Percentiles rank a stretch among this genome's conserved stretches.
Evolutionary conservation across 2,113 vertebrate genomes (phyloP).

Genomic region (Tachysurus vachellii): DNA sequence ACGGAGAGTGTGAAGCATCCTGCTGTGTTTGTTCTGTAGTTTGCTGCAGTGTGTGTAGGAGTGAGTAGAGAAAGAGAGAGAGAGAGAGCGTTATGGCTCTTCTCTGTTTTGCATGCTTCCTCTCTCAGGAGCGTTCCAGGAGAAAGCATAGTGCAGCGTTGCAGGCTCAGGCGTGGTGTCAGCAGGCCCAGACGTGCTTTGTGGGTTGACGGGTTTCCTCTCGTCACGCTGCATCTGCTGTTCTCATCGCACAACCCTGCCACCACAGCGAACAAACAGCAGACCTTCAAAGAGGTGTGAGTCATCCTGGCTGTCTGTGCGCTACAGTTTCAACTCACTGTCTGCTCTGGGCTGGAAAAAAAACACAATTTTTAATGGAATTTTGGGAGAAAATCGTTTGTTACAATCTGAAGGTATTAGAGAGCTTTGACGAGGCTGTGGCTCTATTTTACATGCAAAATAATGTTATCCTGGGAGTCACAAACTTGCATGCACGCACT

Average conservation of each 20-base stretch:
- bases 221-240: slow-evolving; percentile 19
- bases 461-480: not conserved
- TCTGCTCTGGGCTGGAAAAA: not conserved
- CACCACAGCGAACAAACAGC: slow-evolving; percentile 24
- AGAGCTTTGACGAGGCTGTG: not conserved
- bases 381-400: not conserved
- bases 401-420: not conserved
- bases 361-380: not conserved
- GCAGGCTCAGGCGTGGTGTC: slow-evolving; percentile 3
- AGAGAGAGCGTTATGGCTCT: not conserved
- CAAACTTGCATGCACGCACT: not conserved
- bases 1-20: not conserved
- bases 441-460: slow-evolving; percentile 8
- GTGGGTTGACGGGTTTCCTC: slow-evolving; percentile 50
- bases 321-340: not conserved
- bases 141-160: not conserved
- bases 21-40: not conserved
- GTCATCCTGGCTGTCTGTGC: slow-evolving; percentile 20
- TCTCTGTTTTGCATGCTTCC: slow-evolving; percentile 21
- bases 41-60: slow-evolving; percentile 18
- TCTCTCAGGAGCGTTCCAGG: slow-evolving; percentile 6
- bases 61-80: not conserved
- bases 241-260: slow-evolving; percentile 1
- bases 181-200: slow-evolving; percentile 49
- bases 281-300: slow-evolving; percentile 39